Conservation (phyloP, 2,113 vertebrate genomes). For the Albula glossodonta region DNA sequence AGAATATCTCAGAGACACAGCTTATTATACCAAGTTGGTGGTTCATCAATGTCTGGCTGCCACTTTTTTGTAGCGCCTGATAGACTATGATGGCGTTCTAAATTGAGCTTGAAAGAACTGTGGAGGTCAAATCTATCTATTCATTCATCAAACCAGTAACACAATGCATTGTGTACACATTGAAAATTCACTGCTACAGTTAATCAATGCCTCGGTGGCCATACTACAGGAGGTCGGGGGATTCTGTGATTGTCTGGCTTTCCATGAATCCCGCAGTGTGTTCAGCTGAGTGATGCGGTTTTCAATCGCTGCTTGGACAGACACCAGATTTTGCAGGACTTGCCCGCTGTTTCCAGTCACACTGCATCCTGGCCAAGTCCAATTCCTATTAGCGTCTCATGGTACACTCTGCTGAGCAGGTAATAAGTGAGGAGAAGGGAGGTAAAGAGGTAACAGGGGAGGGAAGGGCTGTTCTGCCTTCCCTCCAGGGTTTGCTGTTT, state of each 20-base stretch:
- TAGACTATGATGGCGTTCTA: background rate
- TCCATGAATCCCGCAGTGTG: slow-evolving; percentile 21
- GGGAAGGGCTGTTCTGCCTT: background rate
- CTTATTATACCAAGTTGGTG: background rate
- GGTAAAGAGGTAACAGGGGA: background rate
- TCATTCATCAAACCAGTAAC: slow-evolving; percentile 27
- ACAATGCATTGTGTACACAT: slow-evolving; percentile 55
- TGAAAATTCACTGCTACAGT: slow-evolving; percentile 49
- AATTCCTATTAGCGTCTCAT: background rate
- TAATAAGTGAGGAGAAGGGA: background rate
- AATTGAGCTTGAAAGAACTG: slow-evolving; percentile 13
- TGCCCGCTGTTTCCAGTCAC: background rate
- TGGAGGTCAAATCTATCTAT: background rate
- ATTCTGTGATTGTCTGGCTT: slow-evolving; percentile 29
- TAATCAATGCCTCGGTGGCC: slow-evolving; percentile 48
- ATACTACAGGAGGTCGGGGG: background rate
- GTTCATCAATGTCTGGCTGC: slow-evolving; percentile 1
- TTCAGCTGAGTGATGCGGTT: slow-evolving; percentile 26
- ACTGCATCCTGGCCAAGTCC: background rate
- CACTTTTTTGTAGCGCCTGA: background rate
- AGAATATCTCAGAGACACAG: background rate
- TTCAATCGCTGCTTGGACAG: background rate
- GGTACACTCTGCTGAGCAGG: slow-evolving; percentile 1
- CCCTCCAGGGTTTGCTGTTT: background rate
- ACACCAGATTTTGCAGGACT: background rate